phyloP scores from a whole-genome alignment of 2,797 vertebrate species.

The Rhynchonycteris naso region DNA sequence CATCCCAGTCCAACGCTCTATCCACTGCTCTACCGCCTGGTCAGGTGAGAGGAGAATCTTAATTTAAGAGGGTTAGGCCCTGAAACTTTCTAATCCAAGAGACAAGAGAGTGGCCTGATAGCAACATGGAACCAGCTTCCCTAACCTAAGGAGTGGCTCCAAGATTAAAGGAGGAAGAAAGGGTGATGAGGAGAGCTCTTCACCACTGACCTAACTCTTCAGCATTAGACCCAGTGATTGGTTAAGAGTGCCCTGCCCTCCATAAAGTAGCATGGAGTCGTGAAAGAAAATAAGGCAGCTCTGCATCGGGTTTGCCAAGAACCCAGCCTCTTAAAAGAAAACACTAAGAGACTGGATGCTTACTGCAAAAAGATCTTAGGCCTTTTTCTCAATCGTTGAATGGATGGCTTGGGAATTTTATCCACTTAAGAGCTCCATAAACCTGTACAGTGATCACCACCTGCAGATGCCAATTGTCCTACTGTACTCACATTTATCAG shows the following conservation, averaged over 20 bases:
- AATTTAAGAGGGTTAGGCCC: neutral
- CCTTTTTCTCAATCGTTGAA: neutral
- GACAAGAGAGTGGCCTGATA: neutral
- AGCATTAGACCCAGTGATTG: too few species aligned
- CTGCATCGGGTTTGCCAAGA: neutral
- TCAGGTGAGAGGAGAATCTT: neutral
- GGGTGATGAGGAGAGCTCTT: neutral
- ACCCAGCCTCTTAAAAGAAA: neutral
- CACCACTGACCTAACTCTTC: neutral
- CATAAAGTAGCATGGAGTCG: accelerated
- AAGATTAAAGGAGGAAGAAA: neutral
- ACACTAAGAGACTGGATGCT: neutral
- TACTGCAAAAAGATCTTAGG: neutral
- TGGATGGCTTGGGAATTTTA: neutral
- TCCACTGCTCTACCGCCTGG: too few species aligned
- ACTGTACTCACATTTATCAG: neutral
- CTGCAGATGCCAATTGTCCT: neutral
- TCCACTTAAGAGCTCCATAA: neutral
- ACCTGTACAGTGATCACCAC: too few species aligned
- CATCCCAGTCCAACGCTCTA: too few species aligned
- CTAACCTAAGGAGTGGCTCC: neutral
- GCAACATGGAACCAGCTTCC: neutral
- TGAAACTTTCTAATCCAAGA: neutral
- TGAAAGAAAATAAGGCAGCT: neutral
- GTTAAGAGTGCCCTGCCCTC: too few species aligned